Base-by-base conservation (phyloP, 2,888 invertebrate genomes). In the Allophyes oxyacanthae region DNA sequence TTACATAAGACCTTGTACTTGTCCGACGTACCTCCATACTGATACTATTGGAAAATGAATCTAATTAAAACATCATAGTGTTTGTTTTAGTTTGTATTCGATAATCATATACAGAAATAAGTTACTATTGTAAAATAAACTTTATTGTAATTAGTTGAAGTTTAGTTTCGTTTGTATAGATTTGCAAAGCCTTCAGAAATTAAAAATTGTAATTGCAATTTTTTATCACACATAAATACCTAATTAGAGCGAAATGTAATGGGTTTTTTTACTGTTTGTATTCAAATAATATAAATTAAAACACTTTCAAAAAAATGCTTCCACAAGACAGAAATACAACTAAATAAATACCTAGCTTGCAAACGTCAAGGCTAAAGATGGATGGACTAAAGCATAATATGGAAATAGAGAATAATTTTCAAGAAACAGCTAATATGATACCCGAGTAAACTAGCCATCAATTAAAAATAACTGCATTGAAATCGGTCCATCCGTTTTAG, bases 1-100 rank as follows among this genome's bases (percentile, higher is more conserved):
- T 76, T 51, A 58, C 66, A 58, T 71, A 59, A 61, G 67, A 69
- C 60, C 59, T 59, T 73, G 78, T 75, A 79, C 79, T 77, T 81
- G 77, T 53, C 48, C 59, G 67, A 53, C 70, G 72, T 64, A 73
- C 69, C 61, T 57, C 58, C 51, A 10, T 55, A 60, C 40, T 1
- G 4, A 4, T 20, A 6, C 28, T 28, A 53, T 30, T 37, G 10
- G 1, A 72, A 58, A 63, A 14, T 48, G 28, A 9, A 53, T 37
- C 41, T 50, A 63, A 50, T 3, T 0, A 0, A 1, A 4, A 1
- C 1, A 0, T 0, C 0, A 0, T 9, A 52, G 44, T 30, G 42
- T 32, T 15, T 8, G 25, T 20, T 58, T 45, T 62, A 1, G 15
- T 8, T 14, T 37, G 6, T 4, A 4, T 8, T 9, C 2, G 26